phyloP scores from a whole-genome alignment of 2,888 invertebrate species.

The Aradus depressus region DNA sequence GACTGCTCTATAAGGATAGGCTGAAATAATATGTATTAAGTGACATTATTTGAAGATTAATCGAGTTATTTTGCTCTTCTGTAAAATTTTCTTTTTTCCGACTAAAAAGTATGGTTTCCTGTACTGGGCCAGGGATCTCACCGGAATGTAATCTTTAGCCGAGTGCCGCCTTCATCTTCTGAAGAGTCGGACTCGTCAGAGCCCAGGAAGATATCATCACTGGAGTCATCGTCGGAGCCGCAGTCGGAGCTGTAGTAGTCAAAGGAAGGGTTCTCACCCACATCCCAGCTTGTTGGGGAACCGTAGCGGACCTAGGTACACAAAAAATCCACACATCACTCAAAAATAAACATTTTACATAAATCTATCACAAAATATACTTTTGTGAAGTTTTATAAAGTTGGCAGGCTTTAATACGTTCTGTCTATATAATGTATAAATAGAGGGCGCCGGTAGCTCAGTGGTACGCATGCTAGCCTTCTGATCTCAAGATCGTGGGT shows the following conservation, averaged over 20 bases:
- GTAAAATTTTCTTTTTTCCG: too few relatives aligned
- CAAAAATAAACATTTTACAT: neutral
- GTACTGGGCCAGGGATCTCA: neutral
- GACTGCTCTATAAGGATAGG: too few relatives aligned
- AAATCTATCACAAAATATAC: neutral
- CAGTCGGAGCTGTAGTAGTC: constrained; percentile 43
- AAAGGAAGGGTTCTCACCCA: constrained; percentile 36
- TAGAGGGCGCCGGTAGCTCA: too few relatives aligned
- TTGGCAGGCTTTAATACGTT: too few relatives aligned
- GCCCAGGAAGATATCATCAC: constrained; percentile 33
- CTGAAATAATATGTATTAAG: too few relatives aligned
- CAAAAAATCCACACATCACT: neutral
- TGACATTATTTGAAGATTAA: too few relatives aligned
- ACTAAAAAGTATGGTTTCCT: neutral
- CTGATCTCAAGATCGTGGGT: too few relatives aligned
- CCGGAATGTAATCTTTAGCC: constrained; percentile 24
- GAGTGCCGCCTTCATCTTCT: constrained; percentile 24
- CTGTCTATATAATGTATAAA: too few relatives aligned
- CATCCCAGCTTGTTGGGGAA: constrained; percentile 44
- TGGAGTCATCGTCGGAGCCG: constrained; percentile 40
- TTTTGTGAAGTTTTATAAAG: neutral
- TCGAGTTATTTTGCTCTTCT: too few relatives aligned
- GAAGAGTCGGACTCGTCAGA: constrained; percentile 30
- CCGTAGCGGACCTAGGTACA: constrained; percentile 40
- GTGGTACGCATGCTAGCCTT: too few relatives aligned